Percentiles rank a stretch among this genome's conserved stretches.
phyloP scores from a whole-genome alignment of 1,140 invertebrate species.

The Neodiprion pinetum region DNA sequence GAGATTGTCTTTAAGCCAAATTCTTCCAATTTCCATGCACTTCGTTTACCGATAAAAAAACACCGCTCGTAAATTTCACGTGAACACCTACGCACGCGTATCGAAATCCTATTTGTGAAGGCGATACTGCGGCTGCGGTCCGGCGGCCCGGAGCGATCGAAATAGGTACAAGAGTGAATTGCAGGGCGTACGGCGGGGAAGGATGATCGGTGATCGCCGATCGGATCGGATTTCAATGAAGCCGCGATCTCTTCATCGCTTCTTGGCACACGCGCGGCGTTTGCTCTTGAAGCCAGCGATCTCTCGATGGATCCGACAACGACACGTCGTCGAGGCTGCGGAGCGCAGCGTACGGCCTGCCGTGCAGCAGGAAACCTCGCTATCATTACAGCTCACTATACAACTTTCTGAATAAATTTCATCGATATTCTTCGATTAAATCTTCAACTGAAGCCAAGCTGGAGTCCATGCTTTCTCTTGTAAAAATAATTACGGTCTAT shows the following conservation, averaged over 20 bases:
- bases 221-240: slow-evolving; percentile 19
- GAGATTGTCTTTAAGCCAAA: no score
- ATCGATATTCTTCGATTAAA: slow-evolving; percentile 1
- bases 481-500: no score
- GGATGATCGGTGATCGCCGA: slow-evolving; percentile 15
- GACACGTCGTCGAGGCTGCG: background rate
- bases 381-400: background rate
- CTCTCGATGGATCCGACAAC: background rate
- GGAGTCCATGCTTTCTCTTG: background rate
- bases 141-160: background rate
- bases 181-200: background rate
- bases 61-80: no score
- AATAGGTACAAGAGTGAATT: no score
- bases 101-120: no score
- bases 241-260: slow-evolving; percentile 18
- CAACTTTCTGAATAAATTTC: background rate
- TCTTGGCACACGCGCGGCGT: background rate
- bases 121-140: background rate
- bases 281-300: background rate
- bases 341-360: no score
- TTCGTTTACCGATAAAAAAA: no score
- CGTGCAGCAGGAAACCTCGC: background rate
- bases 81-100: no score
- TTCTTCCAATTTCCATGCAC: no score
- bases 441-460: background rate